A percentile compares a stretch with the other conserved stretches of the same genome.
phyloP scores from a whole-genome alignment of 2,113 vertebrate species.

The Plecotus auritus region DNA sequence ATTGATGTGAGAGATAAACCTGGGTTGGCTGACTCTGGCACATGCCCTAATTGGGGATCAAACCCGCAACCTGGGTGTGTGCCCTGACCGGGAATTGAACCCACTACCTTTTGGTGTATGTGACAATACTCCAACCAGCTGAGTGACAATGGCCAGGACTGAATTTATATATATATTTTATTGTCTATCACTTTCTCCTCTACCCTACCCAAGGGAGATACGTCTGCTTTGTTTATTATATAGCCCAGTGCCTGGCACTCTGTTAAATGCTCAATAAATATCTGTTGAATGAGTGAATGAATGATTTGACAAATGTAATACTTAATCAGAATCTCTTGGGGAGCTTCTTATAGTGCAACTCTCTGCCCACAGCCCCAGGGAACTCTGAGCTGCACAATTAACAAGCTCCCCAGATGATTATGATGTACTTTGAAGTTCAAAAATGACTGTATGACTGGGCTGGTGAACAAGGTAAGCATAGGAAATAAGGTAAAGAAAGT shows the following conservation, averaged over 20 bases:
- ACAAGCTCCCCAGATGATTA: not conserved
- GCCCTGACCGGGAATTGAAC: not conserved
- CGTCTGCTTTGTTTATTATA: not conserved
- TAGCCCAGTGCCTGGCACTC: not conserved
- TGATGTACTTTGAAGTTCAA: not conserved
- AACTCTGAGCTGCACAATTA: not conserved
- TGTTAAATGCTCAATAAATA: not conserved
- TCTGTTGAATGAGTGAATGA: constrained; percentile 4
- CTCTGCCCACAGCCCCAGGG: not conserved
- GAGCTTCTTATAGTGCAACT: not conserved
- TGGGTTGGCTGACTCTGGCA: not conserved
- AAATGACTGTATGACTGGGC: not conserved
- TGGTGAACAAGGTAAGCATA: not conserved
- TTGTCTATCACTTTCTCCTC: not conserved
- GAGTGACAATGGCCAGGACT: not conserved
- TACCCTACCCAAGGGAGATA: not conserved
- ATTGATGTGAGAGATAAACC: not conserved
- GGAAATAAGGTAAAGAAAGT: not conserved
- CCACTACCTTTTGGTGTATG: not conserved
- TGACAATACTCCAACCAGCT: not conserved
- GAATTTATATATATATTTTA: not conserved
- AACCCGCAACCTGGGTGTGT: not conserved
- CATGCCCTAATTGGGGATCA: not conserved
- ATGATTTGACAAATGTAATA: not conserved
- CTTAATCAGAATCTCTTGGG: not conserved